phyloP scores from a whole-genome alignment of 1,140 invertebrate genomes.

The Drosophila cardini region DNA sequence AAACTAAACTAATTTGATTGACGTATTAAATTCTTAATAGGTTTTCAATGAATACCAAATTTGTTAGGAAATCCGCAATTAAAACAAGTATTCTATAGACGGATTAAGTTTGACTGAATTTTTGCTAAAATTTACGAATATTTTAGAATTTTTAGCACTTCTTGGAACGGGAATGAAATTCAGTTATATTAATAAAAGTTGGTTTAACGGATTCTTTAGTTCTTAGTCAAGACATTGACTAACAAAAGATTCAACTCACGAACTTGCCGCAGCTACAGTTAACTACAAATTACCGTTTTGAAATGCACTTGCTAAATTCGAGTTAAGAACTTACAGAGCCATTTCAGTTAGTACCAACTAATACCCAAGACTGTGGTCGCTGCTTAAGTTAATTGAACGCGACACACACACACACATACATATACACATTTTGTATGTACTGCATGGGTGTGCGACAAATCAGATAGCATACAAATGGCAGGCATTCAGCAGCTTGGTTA shows the following conservation, averaged over 20 bases:
- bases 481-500: conserved; percentile 46
- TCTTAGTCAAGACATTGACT: conserved; percentile 7
- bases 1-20: too few species aligned
- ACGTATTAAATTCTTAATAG: too few species aligned
- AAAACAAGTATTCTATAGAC: too few species aligned
- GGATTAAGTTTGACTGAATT: too few species aligned
- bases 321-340: conserved; percentile 62
- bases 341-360: conserved; percentile 51
- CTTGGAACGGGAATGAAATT: conserved; percentile 5
- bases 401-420: conserved; percentile 36
- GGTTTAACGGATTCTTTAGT: conserved; percentile 62
- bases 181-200: conserved; percentile 41
- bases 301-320: conserved; percentile 77
- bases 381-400: conserved; percentile 29
- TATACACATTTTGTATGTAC: conserved; percentile 17
- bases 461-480: conserved; percentile 71
- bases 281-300: conserved; percentile 77
- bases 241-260: conserved; percentile 75
- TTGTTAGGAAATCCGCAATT: too few species aligned
- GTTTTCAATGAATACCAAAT: too few species aligned
- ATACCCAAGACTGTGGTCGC: conserved; percentile 22
- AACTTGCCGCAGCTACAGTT: conserved; percentile 56
- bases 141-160: too few species aligned
- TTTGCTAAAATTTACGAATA: too few species aligned
- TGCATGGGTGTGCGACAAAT: conserved; percentile 52